These are phyloP conservation scores for Noctua janthe DNA, from an alignment of 2,888 invertebrate species.

Conservation along the genomic window DNA sequence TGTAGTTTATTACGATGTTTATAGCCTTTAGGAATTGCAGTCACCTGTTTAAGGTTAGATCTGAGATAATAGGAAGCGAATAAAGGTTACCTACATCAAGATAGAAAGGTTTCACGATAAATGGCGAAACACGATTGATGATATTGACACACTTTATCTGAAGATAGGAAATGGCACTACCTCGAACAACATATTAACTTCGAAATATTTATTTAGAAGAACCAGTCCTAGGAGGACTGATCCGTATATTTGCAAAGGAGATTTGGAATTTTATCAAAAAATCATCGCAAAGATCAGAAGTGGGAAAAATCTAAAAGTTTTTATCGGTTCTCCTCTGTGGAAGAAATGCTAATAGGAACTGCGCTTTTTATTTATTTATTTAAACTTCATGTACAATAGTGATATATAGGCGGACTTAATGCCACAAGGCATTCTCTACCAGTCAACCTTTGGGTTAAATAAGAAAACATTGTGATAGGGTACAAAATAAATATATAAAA, in stretches of 20 bases:
- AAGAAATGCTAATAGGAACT: neutral
- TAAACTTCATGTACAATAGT: no score
- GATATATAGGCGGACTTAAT: no score
- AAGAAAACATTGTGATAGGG: no score
- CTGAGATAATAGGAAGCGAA: slow-evolving; percentile 5
- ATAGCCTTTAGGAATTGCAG: slow-evolving; percentile 10
- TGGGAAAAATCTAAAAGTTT: neutral
- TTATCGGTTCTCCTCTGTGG: neutral
- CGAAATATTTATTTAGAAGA: neutral
- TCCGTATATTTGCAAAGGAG: neutral
- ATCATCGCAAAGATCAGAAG: neutral
- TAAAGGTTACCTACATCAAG: slow-evolving; percentile 7
- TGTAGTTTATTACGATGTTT: slow-evolving; percentile 30
- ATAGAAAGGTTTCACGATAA: slow-evolving; percentile 1
- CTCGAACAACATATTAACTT: neutral
- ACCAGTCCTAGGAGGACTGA: neutral
- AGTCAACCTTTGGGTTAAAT: no score
- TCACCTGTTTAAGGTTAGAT: slow-evolving; percentile 40
- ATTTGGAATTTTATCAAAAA: neutral
- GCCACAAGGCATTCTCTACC: no score
- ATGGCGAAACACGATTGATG: neutral
- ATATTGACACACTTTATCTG: slow-evolving; percentile 10
- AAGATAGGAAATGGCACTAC: neutral
- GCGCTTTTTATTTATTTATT: no score
- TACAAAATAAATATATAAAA: no score